Base-by-base conservation (phyloP, 2,797 vertebrate genomes). In the Coreius guichenoti region DNA sequence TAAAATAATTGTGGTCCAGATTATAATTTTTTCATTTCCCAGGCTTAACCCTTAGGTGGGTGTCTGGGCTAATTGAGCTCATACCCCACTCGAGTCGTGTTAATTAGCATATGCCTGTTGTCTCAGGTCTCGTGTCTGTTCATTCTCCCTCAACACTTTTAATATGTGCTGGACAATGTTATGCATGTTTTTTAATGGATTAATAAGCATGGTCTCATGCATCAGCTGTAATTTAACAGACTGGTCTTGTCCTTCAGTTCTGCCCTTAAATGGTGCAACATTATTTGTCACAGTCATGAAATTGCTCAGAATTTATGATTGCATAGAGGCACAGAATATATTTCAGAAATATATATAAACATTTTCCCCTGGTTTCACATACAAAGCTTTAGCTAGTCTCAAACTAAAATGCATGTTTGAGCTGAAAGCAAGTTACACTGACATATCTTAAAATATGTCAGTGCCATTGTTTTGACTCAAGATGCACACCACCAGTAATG, bases 11-110 rank as follows among this genome's bases (percentile, higher is more conserved):
- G 9, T 39, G 26, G 33, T 39, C 81, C 29, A 43, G 5, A 73
- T 39, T 85, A 14, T 86, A 74, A 23, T 87, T 81, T 73, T 65
- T 83, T 56, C 12, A 73, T 81, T 72, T 82, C 49, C 56, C 0
- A 43, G 74, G 26, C 16, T 26, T 43, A 76, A 54, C 87, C 85
- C 72, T 26, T 8, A 83, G 84, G 70, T 70, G 72, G 56, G 67
- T 73, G 33, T 76, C 16, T 29, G 67, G 83, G 87, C 79, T 85
- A 84, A 86, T 88, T 83, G 74, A 86, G 79, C 78, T 85, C 70
- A 65, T 77, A 39, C 54, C 65, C 67, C 8, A 17, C 45, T 84
- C 23, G 31, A 73, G 36, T 70, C 17, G 2, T 29, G 31, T 63
- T 77, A 86, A 87, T 81, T 82, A 74, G 5, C 75, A 61, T 79